These are phyloP conservation scores for Eupleurogrammus muticus DNA, from an alignment of 2,797 vertebrate species.

Conservation along the genomic window DNA sequence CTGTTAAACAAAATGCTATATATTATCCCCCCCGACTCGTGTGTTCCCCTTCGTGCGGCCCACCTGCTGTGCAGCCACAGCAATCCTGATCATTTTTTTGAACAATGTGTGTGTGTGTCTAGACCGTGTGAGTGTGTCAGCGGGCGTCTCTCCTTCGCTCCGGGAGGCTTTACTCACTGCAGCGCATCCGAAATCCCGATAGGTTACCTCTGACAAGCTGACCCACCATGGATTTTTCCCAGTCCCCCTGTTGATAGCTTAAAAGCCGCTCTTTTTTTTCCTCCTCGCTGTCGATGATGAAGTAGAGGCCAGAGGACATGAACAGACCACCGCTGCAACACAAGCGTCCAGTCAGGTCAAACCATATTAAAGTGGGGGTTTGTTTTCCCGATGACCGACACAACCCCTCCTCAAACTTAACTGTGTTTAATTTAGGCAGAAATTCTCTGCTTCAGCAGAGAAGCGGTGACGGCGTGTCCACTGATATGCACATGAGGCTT, in stretches of 20 bases:
- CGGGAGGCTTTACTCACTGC: conserved; percentile 58
- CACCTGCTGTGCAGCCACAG: conserved; percentile 14
- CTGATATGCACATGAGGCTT: neutral
- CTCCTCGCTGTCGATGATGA: conserved; percentile 58
- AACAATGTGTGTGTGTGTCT: conserved; percentile 33
- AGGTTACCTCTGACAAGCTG: conserved; percentile 69
- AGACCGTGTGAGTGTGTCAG: conserved; percentile 45
- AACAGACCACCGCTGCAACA: conserved; percentile 7
- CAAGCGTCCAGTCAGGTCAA: conserved; percentile 4
- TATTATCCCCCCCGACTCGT: conserved; percentile 18
- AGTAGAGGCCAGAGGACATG: conserved; percentile 49
- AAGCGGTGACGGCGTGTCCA: neutral
- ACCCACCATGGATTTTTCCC: conserved; percentile 69
- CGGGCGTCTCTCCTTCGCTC: conserved; percentile 51
- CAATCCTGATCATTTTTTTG: conserved; percentile 36
- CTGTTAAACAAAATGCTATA: conserved; percentile 45
- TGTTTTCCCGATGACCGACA: conserved; percentile 27
- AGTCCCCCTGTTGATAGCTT: conserved; percentile 62
- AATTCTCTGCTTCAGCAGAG: conserved; percentile 3
- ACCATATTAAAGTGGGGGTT: conserved; percentile 12
- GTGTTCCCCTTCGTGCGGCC: conserved; percentile 24
- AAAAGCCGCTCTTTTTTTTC: conserved; percentile 43
- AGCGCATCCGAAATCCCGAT: conserved; percentile 69
- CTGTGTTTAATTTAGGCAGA: neutral
- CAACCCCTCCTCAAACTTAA: neutral